A percentile compares a stretch with the other conserved stretches of the same genome.
These are phyloP conservation scores for Polydrusus tereticollis DNA, from an alignment of 2,888 invertebrate species.

Conservation along the genomic window DNA sequence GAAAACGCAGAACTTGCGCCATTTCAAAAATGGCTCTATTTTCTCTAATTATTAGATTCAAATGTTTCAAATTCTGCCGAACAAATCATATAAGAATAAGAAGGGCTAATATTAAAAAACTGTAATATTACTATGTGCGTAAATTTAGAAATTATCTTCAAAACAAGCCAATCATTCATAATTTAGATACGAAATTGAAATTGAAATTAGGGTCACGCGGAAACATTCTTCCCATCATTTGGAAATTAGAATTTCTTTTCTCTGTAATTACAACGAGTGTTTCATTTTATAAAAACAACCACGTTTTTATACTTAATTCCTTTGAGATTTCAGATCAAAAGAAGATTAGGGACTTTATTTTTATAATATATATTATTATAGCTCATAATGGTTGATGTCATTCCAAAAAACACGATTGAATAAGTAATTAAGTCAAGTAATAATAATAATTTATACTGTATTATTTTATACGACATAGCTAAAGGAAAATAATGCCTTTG, in stretches of 20 bases:
- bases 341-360: neutral
- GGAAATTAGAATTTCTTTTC: neutral
- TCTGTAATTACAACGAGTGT: slow-evolving; percentile 1
- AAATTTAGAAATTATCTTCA: slow-evolving; percentile 6
- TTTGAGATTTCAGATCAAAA: neutral
- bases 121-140: slow-evolving; percentile 1
- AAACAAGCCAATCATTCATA: slow-evolving; percentile 20
- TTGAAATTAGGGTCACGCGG: slow-evolving; percentile 29
- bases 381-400: neutral
- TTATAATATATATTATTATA: neutral
- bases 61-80: too few species aligned
- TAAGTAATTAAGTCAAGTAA: neutral
- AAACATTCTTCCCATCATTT: slow-evolving; percentile 26
- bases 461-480: too few species aligned
- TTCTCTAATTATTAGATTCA: too few species aligned
- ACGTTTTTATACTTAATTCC: neutral
- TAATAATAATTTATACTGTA: too few species aligned
- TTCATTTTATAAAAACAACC: neutral
- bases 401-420: neutral
- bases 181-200: slow-evolving; percentile 30
- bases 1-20: too few species aligned
- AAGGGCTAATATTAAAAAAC: too few species aligned
- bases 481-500: neutral
- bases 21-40: too few species aligned
- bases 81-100: too few species aligned